Conservation (phyloP, 2,888 invertebrate species). For the Agrochola circellaris region DNA sequence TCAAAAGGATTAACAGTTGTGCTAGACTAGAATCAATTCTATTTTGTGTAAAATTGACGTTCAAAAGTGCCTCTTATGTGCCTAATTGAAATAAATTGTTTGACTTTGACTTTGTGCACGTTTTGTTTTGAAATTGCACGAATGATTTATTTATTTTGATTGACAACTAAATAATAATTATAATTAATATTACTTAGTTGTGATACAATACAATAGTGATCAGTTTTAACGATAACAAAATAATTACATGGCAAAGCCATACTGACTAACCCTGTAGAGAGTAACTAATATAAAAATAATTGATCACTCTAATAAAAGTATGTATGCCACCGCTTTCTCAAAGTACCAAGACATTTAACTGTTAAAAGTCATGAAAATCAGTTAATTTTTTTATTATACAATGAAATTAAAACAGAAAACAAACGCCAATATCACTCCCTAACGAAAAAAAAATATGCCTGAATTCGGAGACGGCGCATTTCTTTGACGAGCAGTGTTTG, state of each 20-base stretch:
- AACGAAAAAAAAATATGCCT: conserved; percentile 19
- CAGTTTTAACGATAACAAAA: not conserved
- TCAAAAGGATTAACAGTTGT: conserved; percentile 13
- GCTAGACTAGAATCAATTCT: too few species aligned
- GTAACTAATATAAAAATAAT: not conserved
- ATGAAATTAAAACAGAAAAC: not conserved
- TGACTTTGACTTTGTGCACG: too few species aligned
- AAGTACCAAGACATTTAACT: not conserved
- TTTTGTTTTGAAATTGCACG: not conserved
- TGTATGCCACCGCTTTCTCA: too few species aligned
- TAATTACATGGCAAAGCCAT: not conserved
- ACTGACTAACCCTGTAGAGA: not conserved
- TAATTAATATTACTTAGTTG: too few species aligned
- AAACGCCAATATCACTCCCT: not conserved
- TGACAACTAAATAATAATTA: too few species aligned
- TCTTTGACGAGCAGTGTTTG: conserved; percentile 46
- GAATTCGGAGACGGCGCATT: conserved; percentile 17
- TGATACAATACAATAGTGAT: too few species aligned
- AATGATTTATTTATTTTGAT: not conserved
- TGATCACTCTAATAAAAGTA: not conserved
- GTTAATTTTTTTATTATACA: too few species aligned
- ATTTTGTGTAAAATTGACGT: too few species aligned
- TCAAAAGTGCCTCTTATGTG: too few species aligned
- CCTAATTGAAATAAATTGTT: too few species aligned
- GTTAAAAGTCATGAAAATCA: not conserved